Evolutionary conservation across 2,888 invertebrate genomes (phyloP).

Genomic region (Axea sp.): DNA sequence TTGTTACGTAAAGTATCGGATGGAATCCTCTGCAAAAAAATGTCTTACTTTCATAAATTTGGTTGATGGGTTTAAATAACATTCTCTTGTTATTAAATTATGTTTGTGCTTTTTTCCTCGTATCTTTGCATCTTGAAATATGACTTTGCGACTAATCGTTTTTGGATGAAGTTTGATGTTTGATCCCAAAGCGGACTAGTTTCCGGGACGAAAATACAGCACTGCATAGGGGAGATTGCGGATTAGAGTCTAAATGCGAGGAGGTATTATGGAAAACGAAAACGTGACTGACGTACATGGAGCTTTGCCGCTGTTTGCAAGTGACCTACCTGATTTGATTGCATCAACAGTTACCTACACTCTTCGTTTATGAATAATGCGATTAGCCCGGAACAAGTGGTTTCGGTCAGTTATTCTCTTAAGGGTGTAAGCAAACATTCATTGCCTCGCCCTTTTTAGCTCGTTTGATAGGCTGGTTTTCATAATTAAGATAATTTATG

Average conservation of each 20-base stretch:
- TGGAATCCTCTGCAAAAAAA: no score
- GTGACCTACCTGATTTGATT: slow-evolving; percentile 44
- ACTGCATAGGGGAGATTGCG: slow-evolving; percentile 26
- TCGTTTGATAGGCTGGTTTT: slow-evolving; percentile 28
- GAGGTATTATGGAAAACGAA: slow-evolving; percentile 49
- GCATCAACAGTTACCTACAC: slow-evolving; percentile 41
- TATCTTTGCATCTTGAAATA: not conserved
- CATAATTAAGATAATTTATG: slow-evolving; percentile 34
- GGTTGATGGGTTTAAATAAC: no score
- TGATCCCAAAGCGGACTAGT: slow-evolving; percentile 3
- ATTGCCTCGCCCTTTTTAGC: slow-evolving; percentile 14
- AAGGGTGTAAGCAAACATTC: slow-evolving; percentile 10
- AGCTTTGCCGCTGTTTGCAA: slow-evolving; percentile 18
- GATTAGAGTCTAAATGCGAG: slow-evolving; percentile 37
- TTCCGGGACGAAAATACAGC: slow-evolving; percentile 11
- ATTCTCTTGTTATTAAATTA: no score
- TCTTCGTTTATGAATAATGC: slow-evolving; percentile 32
- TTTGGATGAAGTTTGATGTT: slow-evolving; percentile 10
- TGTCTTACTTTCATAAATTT: no score
- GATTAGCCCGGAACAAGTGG: slow-evolving; percentile 27
- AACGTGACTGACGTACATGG: slow-evolving; percentile 39
- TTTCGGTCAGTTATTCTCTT: slow-evolving; percentile 1
- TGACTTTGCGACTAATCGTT: slow-evolving; percentile 5
- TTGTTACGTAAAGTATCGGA: no score
- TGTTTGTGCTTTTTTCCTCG: no score